These are phyloP conservation scores for Electrophaes corylata DNA, from an alignment of 2,888 invertebrate species.

Conservation along the genomic window DNA sequence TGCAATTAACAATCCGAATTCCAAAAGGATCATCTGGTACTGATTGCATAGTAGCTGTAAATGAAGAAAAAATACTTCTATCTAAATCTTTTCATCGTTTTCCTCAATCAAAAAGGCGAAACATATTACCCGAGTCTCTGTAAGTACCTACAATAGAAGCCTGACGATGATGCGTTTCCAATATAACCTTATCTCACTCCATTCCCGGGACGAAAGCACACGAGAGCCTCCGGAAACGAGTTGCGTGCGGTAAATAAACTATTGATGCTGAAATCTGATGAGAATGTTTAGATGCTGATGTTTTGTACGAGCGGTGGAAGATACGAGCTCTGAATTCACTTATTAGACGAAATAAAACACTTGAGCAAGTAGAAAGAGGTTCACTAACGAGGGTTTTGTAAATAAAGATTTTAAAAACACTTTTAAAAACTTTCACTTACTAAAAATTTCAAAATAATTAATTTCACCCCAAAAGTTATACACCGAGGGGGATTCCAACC, in stretches of 20 bases:
- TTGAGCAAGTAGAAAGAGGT: neutral
- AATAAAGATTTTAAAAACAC: neutral
- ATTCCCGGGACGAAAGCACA: conserved; percentile 18
- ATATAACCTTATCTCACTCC: conserved; percentile 37
- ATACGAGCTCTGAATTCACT: conserved; percentile 40
- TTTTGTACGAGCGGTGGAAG: neutral
- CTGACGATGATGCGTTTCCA: conserved; percentile 42
- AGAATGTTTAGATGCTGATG: conserved; percentile 11
- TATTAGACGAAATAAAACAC: neutral
- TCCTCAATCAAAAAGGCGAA: conserved; percentile 12
- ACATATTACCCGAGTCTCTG: conserved; percentile 1
- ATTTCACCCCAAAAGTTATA: too few species aligned
- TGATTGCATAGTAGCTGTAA: neutral
- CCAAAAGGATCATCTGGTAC: neutral
- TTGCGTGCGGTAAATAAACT: conserved; percentile 25
- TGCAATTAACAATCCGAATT: neutral
- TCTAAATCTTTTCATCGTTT: conserved; percentile 1
- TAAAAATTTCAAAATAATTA: too few species aligned
- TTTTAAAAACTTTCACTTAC: too few species aligned
- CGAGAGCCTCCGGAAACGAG: conserved; percentile 17
- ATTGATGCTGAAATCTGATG: conserved; percentile 18
- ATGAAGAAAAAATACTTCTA: neutral
- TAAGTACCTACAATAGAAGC: conserved; percentile 2
- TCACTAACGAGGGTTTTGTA: neutral
- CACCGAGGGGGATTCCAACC: too few species aligned